Evolutionary conservation across 1,140 invertebrate genomes (phyloP).

Genomic region (Caerostris extrusa): DNA sequence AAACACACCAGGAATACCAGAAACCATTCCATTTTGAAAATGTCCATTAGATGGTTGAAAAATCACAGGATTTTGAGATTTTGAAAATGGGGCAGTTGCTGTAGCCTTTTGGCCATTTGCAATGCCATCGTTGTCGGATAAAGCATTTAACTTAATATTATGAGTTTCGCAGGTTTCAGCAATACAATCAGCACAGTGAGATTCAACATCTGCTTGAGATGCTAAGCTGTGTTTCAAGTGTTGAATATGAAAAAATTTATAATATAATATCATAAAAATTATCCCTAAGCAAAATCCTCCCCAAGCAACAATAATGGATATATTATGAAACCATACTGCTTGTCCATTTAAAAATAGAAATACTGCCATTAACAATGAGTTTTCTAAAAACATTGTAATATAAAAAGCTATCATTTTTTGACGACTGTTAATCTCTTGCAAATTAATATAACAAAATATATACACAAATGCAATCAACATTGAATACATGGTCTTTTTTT

Average conservation of each 20-base stretch:
- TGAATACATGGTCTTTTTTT: slow-evolving; percentile 86
- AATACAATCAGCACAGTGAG: slow-evolving; percentile 63
- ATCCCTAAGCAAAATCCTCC: slow-evolving; percentile 90
- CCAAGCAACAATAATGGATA: slow-evolving; percentile 85
- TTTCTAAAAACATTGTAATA: slow-evolving; percentile 95
- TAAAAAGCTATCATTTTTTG: slow-evolving; percentile 94
- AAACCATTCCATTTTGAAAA: slow-evolving; percentile 76
- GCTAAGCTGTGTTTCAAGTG: slow-evolving; percentile 75
- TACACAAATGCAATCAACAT: slow-evolving; percentile 92
- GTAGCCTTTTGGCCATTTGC: background rate
- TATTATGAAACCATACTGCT: slow-evolving; percentile 84
- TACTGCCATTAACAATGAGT: slow-evolving; percentile 87
- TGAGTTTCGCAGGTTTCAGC: slow-evolving; percentile 64
- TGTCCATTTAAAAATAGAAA: slow-evolving; percentile 85
- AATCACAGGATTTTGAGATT: slow-evolving; percentile 75
- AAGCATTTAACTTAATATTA: slow-evolving; percentile 26
- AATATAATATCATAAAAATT: slow-evolving; percentile 92
- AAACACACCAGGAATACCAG: slow-evolving; percentile 90
- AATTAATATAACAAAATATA: slow-evolving; percentile 94
- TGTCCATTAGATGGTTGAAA: slow-evolving; percentile 78
- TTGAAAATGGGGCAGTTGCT: slow-evolving; percentile 52
- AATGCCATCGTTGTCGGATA: slow-evolving; percentile 3
- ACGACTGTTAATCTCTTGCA: slow-evolving; percentile 89
- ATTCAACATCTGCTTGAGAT: slow-evolving; percentile 56
- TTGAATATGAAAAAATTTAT: slow-evolving; percentile 87